These are phyloP conservation scores for Cephus runcator DNA, from an alignment of 2,888 invertebrate genomes.

Conservation along the genomic window DNA sequence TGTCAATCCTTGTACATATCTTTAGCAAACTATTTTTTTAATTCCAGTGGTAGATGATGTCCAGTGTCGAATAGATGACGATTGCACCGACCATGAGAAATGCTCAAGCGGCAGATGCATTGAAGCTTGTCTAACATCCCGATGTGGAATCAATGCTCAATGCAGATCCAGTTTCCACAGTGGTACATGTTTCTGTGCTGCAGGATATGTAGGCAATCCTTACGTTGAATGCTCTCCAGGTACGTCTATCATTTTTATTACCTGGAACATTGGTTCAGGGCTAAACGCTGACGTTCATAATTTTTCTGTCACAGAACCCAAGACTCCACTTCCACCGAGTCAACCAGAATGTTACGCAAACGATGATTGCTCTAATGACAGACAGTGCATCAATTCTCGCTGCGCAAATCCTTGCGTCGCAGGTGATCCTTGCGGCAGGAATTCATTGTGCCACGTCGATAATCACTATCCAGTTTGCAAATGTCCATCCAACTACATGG, in stretches of 20 bases:
- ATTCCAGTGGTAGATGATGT: constrained; percentile 13
- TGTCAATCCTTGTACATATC: not conserved
- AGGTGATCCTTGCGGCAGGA: constrained; percentile 78
- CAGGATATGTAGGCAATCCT: constrained; percentile 82
- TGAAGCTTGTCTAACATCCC: constrained; percentile 81
- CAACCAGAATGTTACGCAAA: constrained; percentile 80
- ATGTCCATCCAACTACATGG: constrained; percentile 83
- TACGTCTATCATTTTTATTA: constrained; percentile 51
- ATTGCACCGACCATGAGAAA: constrained; percentile 79
- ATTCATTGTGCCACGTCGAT: constrained; percentile 85
- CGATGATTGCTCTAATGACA: constrained; percentile 80
- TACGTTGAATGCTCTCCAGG: constrained; percentile 78
- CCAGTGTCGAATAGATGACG: constrained; percentile 71
- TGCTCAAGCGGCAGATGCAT: constrained; percentile 82
- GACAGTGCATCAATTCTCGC: constrained; percentile 78
- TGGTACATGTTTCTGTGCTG: constrained; percentile 82
- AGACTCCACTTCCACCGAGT: constrained; percentile 44
- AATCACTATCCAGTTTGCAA: constrained; percentile 81
- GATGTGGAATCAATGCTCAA: constrained; percentile 85
- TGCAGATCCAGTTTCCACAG: constrained; percentile 82
- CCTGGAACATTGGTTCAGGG: not conserved
- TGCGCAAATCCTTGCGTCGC: constrained; percentile 83
- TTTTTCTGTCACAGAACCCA: constrained; percentile 40
- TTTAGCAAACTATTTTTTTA: not conserved
- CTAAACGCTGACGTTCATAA: not conserved